Evolutionary conservation across 2,113 vertebrate species (phyloP), one percentile per base, ranked within the genome.

Genomic region (Clarias magur): DNA sequence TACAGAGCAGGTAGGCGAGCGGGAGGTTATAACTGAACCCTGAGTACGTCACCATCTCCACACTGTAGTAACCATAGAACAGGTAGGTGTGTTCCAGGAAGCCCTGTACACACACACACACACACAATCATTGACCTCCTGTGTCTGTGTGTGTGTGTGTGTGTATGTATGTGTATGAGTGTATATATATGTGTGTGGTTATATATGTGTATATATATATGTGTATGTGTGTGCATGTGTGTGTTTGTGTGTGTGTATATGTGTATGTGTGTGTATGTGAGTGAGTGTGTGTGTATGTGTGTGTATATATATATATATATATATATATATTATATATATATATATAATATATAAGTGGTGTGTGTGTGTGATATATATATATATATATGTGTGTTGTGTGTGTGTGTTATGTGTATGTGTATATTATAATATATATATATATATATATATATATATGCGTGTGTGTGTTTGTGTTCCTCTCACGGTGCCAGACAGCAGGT

Each of bases 31-130:
- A 99, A 0, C 86, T 95, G 85, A 90, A 48, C 21, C 57, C 48
- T 62, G 94, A 78, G 53, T 96, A 93, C 80, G 92, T 86, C 2
- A 95, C 91, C 27, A 89, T 83, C 53, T 97, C 94, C 82, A 94
- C 89, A 59, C 93, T 94, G 88, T 99, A 99, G 93, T 96, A 96
- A 85, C 98, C 98, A 60, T 99, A 99, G 92, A 99, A 99, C n/a
- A 99, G 95, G 90, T 93, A 95, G 1, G 98, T 99, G 85, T 94
- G 92, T 88, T 99, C 97, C 92, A 99, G 94, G 86, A 99, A 97
- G 17, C 98, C 98, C 98, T 99, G 93, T 75, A 76, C 54, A 92
- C 42, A 91, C 59, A 73, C 76, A 75, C 65, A 81, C 48, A 87
- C 60, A 73, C 59, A 60, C 59, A 34, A 34, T 34, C 30, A 34